Percentiles rank a stretch among this genome's conserved stretches.
Conservation (phyloP, 2,888 invertebrate genomes). For the Cybosia mesomella region DNA sequence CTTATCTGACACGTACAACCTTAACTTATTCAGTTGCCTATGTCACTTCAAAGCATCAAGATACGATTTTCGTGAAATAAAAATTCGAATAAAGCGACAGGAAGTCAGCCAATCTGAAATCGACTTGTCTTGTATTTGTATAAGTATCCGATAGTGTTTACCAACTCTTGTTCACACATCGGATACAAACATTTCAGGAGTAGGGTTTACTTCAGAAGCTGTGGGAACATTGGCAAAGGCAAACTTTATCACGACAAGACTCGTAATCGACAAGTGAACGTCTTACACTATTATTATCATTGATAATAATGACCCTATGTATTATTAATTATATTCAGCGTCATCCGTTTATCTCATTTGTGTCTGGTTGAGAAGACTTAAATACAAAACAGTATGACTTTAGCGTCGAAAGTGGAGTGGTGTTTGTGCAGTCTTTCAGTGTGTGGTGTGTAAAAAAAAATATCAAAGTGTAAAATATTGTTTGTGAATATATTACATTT, state of each 20-base stretch:
- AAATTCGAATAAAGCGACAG: conserved; percentile 34
- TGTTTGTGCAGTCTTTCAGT: conserved; percentile 59
- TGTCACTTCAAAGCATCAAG: conserved; percentile 22
- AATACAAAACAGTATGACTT: conserved; percentile 75
- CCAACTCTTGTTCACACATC: conserved; percentile 57
- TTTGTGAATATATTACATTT: conserved; percentile 43
- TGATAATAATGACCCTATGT: conserved; percentile 64
- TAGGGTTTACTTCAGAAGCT: conserved; percentile 24
- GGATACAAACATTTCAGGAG: conserved; percentile 40
- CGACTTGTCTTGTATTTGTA: conserved; percentile 52
- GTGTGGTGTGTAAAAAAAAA: conserved; percentile 35
- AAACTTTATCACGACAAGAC: conserved; percentile 38
- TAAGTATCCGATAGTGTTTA: conserved; percentile 61
- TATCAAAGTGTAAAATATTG: conserved; percentile 31
- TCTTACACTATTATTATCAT: conserved; percentile 53
- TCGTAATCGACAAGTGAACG: conserved; percentile 34
- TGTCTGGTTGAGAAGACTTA: conserved; percentile 69
- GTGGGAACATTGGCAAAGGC: conserved; percentile 34
- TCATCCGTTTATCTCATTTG: conserved; percentile 76
- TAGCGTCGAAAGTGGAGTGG: conserved; percentile 68
- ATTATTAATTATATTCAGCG: conserved; percentile 63
- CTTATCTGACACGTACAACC: conserved; percentile 23
- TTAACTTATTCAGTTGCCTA: conserved; percentile 24
- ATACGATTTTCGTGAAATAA: conserved; percentile 15
- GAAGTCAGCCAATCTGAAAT: conserved; percentile 31